Evolutionary conservation across 1,140 invertebrate species (phyloP).

Genomic region (Brachionus asplanchnoidis): DNA sequence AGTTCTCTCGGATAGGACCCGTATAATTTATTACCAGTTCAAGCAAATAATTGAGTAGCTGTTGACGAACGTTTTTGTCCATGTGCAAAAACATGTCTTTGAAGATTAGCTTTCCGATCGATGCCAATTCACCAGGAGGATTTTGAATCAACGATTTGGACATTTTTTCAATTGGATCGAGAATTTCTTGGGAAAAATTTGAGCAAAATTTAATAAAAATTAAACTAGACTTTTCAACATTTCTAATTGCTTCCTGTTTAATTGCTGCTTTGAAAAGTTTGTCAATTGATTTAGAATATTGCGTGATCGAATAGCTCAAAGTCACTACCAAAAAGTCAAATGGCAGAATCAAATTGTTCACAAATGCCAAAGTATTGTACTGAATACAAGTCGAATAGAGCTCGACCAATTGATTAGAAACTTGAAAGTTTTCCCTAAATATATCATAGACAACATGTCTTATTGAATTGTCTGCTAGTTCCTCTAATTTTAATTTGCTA

Average conservation of each 20-base stretch:
- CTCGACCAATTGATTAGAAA: background rate
- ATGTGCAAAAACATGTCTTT: background rate
- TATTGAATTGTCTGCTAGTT: background rate
- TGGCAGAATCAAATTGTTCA: background rate
- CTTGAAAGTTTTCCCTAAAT: slow-evolving; percentile 11
- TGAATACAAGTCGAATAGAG: slow-evolving; percentile 1
- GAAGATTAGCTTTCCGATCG: background rate
- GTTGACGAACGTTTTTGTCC: background rate
- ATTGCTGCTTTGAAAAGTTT: background rate
- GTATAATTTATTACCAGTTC: background rate
- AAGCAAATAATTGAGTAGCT: background rate
- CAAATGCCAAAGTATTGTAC: background rate
- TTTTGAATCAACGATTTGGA: background rate
- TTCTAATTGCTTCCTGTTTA: background rate
- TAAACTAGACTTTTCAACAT: background rate
- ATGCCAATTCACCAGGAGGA: background rate
- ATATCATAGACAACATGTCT: background rate
- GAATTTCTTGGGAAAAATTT: background rate
- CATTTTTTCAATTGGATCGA: background rate
- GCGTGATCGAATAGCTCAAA: background rate
- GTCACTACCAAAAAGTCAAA: background rate
- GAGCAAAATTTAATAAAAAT: background rate
- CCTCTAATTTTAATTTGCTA: background rate
- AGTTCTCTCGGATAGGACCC: background rate
- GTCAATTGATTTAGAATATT: background rate